Base-by-base conservation (phyloP, 2,888 invertebrate species). In the Scrobipalpa atriplicella region DNA sequence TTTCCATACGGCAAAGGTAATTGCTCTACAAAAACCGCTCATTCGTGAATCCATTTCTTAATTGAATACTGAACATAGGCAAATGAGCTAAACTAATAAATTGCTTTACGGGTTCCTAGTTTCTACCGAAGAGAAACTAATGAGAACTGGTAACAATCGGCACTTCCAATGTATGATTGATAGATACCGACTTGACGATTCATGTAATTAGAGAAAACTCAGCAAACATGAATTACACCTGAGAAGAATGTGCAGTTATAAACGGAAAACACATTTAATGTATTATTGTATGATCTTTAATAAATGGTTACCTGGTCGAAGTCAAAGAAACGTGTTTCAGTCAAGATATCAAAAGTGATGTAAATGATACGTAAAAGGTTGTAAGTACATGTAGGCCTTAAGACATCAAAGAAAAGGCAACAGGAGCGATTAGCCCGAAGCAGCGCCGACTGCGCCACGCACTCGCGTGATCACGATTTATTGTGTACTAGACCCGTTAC, bases 401-500 rank as follows among this genome's bases (percentile, higher is more conserved):
- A 75, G 73, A 73, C 75, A 74, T 77, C 80, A 80, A 78, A 86
- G 81, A 84, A 84, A 83, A 84, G 78, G 83, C 81, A 84, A 90
- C 91, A 77, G 92, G 78, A 91, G 91, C 90, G 89, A 85, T 87
- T 87, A 79, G 86, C 90, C 85, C 71, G 72, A 74, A 88, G 91
- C 90, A 75, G 76, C 77, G 77, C 80, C 80, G 81, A 62, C 52
- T 66, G 64, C 68, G 52, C 68, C 68, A 68, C 68, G 68, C 68
- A 68, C 64, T 64, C 54, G 83, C 84, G 80, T 82, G 83, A 83
- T 89, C 90, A 91, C 90, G 90, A 90, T 85, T 89, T 84, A 86
- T 84, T 79, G 78, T 81, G 78, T 78, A 78, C 74, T 72, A 72
- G 78, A 81, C 82, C 75, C 68, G 67, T 70, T 68, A 70, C 76